Evolutionary conservation across 2,113 vertebrate genomes (phyloP).

Genomic region (Saiga tatarica): DNA sequence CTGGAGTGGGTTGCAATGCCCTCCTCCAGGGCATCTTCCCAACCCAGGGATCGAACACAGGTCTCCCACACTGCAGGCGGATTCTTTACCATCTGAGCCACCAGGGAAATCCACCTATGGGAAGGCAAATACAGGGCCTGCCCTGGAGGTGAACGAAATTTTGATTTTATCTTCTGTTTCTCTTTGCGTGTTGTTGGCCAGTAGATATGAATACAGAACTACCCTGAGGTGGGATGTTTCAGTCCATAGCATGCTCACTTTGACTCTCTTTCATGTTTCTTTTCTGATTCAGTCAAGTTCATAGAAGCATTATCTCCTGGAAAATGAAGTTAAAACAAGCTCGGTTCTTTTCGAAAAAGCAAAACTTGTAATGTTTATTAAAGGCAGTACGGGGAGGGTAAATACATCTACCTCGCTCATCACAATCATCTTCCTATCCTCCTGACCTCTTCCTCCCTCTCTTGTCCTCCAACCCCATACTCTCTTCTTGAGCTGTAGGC

Average conservation of each 20-base stretch:
- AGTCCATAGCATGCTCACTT: background rate
- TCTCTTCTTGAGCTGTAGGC: background rate
- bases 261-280: constrained; percentile 24
- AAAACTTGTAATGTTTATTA: constrained; percentile 35
- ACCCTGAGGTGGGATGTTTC: background rate
- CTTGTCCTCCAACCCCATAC: background rate
- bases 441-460: background rate
- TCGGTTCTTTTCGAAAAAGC: constrained; percentile 21
- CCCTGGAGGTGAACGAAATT: background rate
- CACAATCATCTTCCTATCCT: background rate
- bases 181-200: constrained; percentile 30
- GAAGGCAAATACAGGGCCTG: background rate
- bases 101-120: background rate
- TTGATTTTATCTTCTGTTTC: constrained; percentile 58
- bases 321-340: constrained; percentile 52
- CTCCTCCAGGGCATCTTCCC: background rate
- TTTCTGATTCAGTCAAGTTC: constrained; percentile 21
- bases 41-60: background rate
- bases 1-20: background rate
- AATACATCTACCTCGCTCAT: background rate
- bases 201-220: background rate
- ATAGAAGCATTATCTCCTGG: background rate
- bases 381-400: background rate
- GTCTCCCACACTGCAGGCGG: background rate
- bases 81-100: background rate